Evolutionary conservation across 2,113 vertebrate genomes (phyloP), one percentile per base, ranked within the genome.

Genomic region (Pelvicachromis taeniatus): DNA sequence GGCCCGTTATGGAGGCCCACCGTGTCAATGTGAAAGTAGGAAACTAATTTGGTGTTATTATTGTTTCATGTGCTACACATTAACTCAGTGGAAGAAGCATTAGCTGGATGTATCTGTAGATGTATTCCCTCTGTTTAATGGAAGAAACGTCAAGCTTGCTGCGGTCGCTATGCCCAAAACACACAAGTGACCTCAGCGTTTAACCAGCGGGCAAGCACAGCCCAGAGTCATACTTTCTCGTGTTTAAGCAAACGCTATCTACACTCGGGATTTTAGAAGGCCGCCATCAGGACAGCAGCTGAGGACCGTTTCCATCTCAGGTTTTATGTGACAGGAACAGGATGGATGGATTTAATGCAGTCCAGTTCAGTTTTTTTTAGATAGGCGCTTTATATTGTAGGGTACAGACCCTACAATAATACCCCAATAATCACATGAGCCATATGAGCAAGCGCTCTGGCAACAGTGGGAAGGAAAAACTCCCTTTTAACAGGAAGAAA

Each of bases 21-120:
- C 42, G 23, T 61, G 58, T 38, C 58, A 9, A 45, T 50, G 4
- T 83, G 8, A 19, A 14, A 80, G 33, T 54, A 33, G 54, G 45
- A 45, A 29, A 81, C 26, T 61, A 3, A 84, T 56, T 61, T 14
- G 54, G 48, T 50, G 73, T 35, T 42, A 1, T 84, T 75, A 38
- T 77, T 84, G 33, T 83, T 83, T 86, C 81, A 84, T 73, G 38
- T 84, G 68, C n/a, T 21, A 23, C 48, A 77, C 61, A 35, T 89
- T 58, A 86, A 53, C 40, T 73, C 11, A 2, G 50, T 1, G 23
- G 79, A 59, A 77, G 54, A 8, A 45, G 53, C 12, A 3, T 19
- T 42, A 26, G 54, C 68, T 54, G 54, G 3, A 21, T 61, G 35
- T 52, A 52, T 54, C 23, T 73, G 65, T 73, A 73, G 23, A 50